Evolutionary conservation across 2,888 invertebrate genomes (phyloP).

Genomic region (Didymodactylos carnosus): DNA sequence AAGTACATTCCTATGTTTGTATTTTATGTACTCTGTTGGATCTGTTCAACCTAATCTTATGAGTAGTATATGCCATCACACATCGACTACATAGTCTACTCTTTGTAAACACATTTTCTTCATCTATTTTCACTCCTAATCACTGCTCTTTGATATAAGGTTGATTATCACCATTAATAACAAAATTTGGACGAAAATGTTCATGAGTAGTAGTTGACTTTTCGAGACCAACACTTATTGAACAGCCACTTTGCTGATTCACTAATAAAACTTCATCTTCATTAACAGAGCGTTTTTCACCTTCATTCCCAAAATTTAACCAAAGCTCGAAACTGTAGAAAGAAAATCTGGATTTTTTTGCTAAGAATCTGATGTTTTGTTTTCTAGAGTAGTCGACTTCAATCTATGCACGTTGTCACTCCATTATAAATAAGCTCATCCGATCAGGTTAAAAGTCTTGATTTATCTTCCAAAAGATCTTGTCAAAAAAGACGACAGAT

Average conservation of each 20-base stretch:
- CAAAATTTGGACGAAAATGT: conserved; percentile 73
- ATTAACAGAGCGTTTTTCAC: conserved; percentile 24
- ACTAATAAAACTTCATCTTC: conserved; percentile 45
- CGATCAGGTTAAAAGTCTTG: no score
- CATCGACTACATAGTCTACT: background rate
- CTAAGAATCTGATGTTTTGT: no score
- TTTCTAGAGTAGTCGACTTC: no score
- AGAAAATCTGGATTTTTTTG: no score
- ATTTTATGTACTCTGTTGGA: no score
- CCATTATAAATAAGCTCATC: no score
- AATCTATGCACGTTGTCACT: no score
- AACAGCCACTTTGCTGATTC: conserved; percentile 54
- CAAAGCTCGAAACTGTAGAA: no score
- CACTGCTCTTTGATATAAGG: conserved; percentile 62
- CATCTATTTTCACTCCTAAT: conserved; percentile 24
- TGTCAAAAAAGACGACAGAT: no score
- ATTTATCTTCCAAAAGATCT: no score
- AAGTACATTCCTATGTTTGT: no score
- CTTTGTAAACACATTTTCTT: background rate
- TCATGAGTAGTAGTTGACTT: conserved; percentile 46
- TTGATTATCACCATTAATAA: conserved; percentile 46
- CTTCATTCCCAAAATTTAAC: no score
- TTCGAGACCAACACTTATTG: conserved; percentile 37
- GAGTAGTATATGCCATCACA: background rate
- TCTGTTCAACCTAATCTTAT: background rate